These are phyloP conservation scores for Microtus montanus DNA, from an alignment of 2,113 vertebrate genomes.

Conservation along the genomic window DNA sequence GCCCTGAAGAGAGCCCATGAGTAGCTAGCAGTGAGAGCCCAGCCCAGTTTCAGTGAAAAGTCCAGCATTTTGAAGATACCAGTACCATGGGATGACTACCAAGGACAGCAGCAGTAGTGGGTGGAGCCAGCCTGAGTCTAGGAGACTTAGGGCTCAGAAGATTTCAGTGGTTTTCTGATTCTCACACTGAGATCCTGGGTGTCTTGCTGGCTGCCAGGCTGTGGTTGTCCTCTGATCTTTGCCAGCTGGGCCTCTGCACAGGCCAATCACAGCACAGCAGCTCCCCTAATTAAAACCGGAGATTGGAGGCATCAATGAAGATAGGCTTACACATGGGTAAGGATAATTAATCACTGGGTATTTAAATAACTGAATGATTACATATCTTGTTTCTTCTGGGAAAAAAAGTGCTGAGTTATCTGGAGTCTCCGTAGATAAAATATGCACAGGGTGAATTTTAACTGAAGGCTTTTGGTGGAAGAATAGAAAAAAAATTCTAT, in stretches of 20 bases:
- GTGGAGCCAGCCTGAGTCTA: no score
- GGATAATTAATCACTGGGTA: neutral
- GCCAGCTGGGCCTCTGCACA: neutral
- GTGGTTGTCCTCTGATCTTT: neutral
- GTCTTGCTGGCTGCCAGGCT: neutral
- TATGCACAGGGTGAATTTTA: neutral
- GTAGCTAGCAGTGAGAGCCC: neutral
- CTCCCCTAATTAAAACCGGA: neutral
- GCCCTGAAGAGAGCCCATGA: neutral
- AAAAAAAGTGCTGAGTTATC: neutral
- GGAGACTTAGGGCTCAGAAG: neutral
- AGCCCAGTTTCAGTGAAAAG: neutral
- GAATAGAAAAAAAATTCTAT: neutral
- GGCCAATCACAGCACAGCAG: neutral
- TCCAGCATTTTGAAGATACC: neutral
- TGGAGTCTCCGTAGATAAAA: neutral
- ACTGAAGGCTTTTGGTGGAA: neutral
- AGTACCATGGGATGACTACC: neutral
- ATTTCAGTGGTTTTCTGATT: neutral
- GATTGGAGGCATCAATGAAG: neutral
- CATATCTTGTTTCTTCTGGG: neutral
- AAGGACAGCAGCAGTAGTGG: neutral
- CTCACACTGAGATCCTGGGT: neutral
- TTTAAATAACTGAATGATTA: slow-evolving; percentile 14
- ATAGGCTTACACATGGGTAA: neutral